Base-by-base conservation (phyloP, 2,113 vertebrate species). In the Probosciger aterrimus region DNA sequence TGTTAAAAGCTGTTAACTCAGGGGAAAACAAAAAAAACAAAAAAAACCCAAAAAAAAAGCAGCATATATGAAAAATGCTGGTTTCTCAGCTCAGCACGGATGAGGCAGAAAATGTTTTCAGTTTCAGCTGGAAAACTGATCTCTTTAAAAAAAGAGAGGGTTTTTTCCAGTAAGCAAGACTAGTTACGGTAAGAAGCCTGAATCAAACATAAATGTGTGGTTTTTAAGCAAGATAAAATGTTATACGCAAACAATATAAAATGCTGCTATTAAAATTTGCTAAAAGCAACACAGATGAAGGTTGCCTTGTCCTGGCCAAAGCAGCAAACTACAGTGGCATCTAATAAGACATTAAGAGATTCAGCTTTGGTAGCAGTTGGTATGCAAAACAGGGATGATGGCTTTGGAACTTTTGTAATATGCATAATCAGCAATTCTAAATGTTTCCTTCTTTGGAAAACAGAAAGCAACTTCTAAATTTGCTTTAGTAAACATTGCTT, bases 111-210 rank as follows among this genome's bases (percentile, higher is more conserved):
- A 98, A 96, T 7, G 73, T 96, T 98, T 98, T 98, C 97, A 98
- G 97, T 98, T 98, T 98, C 97, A 98, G 90, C 96, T 98, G 98
- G 98, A 98, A 98, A 98, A 97, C 88, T 75, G 44, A 93, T 95
- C 96, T 97, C 91, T 98, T 97, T 96, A 97, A 97, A 97, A 97
- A 97, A 94, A 96, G 74, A 50, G 97, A 87, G 92, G 65, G 2
- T 93, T 91, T 97, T 98, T 98, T 97, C 97, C 98, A 98, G 88
- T 97, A 98, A 98, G 97, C 97, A 97, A 94, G 75, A 78, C 92
- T 18, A 11, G 94, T 98, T 98, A 98, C 97, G 44, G 98, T 98
- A 97, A 94, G 44, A 91, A 80, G 47, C 77, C 27, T 95, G 94
- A 96, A 97, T 96, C 81, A 94, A 97, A 96, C 76, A 97, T 77